A percentile compares a stretch with the other conserved stretches of the same genome.
Conservation (phyloP, 2,888 invertebrate genomes). For the Cephus rjabovi region DNA sequence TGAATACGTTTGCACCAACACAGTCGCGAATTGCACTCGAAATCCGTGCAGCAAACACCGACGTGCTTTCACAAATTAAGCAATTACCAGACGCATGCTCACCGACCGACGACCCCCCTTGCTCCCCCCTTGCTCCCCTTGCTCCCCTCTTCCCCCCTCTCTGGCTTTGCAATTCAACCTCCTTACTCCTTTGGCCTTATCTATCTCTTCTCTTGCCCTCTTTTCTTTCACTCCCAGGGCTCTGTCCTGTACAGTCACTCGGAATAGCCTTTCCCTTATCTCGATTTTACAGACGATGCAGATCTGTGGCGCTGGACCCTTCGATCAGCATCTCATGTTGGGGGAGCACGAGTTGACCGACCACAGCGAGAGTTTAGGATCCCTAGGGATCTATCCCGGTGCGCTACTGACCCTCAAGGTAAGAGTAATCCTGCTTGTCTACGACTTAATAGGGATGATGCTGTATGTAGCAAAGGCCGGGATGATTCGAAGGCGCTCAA, state of each 20-base stretch:
- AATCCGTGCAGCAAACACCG: slow-evolving; percentile 29
- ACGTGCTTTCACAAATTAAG: slow-evolving; percentile 62
- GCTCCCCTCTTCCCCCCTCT: background rate
- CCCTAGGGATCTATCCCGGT: slow-evolving; percentile 59
- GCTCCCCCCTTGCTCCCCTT: background rate
- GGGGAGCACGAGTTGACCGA: slow-evolving; percentile 59
- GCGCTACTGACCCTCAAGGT: slow-evolving; percentile 59
- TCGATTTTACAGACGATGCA: slow-evolving; percentile 55
- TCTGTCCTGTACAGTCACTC: background rate
- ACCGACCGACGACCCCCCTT: slow-evolving; percentile 9
- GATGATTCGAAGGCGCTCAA: background rate
- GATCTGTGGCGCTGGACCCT: slow-evolving; percentile 58
- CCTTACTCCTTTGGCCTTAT: slow-evolving; percentile 1
- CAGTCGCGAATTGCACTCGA: slow-evolving; percentile 31
- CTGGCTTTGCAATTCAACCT: background rate
- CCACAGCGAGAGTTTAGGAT: slow-evolving; percentile 55
- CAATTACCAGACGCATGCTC: slow-evolving; percentile 57
- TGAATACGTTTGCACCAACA: slow-evolving; percentile 40
- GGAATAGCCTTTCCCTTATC: slow-evolving; percentile 2
- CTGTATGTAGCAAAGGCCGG: background rate
- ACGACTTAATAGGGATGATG: background rate
- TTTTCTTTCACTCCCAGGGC: background rate
- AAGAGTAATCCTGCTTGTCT: slow-evolving; percentile 22
- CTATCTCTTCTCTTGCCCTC: slow-evolving; percentile 7
- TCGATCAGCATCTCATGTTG: slow-evolving; percentile 59